These are phyloP conservation scores for Chaenodraco wilsoni DNA, from an alignment of 2,797 vertebrate genomes.

Conservation along the genomic window DNA sequence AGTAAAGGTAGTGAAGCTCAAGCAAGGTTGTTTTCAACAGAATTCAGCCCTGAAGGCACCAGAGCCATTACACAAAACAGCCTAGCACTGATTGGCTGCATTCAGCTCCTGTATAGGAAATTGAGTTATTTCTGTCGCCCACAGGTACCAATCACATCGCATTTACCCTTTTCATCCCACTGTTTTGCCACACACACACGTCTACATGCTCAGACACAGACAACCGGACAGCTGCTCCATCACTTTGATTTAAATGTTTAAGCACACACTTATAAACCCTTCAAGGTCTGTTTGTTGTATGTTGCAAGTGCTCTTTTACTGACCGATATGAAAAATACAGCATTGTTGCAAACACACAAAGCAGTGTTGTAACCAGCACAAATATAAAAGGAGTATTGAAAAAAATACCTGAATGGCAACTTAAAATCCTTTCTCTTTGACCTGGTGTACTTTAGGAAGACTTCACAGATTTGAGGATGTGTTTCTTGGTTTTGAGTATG, in stretches of 20 bases:
- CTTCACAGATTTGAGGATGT: slow-evolving; percentile 56
- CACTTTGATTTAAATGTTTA: slow-evolving; percentile 37
- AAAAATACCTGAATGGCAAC: slow-evolving; percentile 29
- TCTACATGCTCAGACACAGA: slow-evolving; percentile 31
- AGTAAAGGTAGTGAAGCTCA: slow-evolving; percentile 59
- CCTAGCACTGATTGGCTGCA: slow-evolving; percentile 80
- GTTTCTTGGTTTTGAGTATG: slow-evolving; percentile 62
- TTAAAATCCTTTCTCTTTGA: slow-evolving; percentile 55
- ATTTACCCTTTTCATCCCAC: slow-evolving; percentile 74
- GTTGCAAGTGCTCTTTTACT: slow-evolving; percentile 13
- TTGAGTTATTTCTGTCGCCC: slow-evolving; percentile 79
- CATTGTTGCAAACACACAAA: slow-evolving; percentile 12
- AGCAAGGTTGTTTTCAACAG: slow-evolving; percentile 61
- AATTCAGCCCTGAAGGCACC: slow-evolving; percentile 71
- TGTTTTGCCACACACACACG: slow-evolving; percentile 56
- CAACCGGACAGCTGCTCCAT: slow-evolving; percentile 32
- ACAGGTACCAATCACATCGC: slow-evolving; percentile 83
- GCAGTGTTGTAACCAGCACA: too few relatives aligned
- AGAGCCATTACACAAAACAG: slow-evolving; percentile 80
- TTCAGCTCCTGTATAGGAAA: slow-evolving; percentile 83
- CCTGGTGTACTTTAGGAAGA: slow-evolving; percentile 55
- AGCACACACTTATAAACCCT: slow-evolving; percentile 12
- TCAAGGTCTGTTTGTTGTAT: background rate
- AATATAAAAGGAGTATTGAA: slow-evolving; percentile 37
- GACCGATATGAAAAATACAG: slow-evolving; percentile 12